Evolutionary conservation across 2,797 vertebrate species (phyloP), one percentile per base, ranked within the genome.

Genomic region (Chaenodraco wilsoni): DNA sequence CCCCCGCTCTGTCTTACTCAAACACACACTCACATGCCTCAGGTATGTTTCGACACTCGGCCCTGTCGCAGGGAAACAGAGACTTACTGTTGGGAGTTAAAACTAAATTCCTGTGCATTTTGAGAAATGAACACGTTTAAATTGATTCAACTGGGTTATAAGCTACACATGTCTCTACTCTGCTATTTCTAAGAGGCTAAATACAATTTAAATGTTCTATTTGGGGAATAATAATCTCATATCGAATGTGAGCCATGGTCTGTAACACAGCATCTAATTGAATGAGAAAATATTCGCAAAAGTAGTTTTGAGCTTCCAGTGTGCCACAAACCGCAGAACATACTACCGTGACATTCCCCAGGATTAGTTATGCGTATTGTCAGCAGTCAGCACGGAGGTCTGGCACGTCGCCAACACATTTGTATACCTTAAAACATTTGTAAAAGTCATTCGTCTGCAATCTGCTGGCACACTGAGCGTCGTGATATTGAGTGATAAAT

Each of bases 361-460:
- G 84, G 77, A 87, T 91, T 88, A 87, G 84, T 86, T 88, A 84
- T 90, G 86, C 62, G 81, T 85, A 87, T 88, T 91, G 90, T 90
- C 89, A 87, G 87, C 79, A 74, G 82, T 73, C 82, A 83, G 81
- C 81, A 74, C 86, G 84, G 86, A 86, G 90, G 87, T 89, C 88
- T 91, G 89, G 88, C 87, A 50, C 5, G 19, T 58, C 23, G 86
- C 83, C 88, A 89, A 46, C 12, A n/a, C 56, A 83, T 83, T 87
- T 85, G 82, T 84, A 82, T 82, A 87, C 86, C 82, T 90, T 67
- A 84, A 90, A 87, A 89, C 85, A 84, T 90, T 86, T 78, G 85
- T 76, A 84, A 88, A 86, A 89, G 83, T 87, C 59, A 83, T 86
- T 86, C 68, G 62, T 9, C 68, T 75, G 78, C 66, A 74, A 76